Percentiles rank a stretch among this genome's conserved stretches.
These are phyloP conservation scores for Notamacropus eugenii DNA, from an alignment of 2,797 vertebrate species.

Conservation along the genomic window DNA sequence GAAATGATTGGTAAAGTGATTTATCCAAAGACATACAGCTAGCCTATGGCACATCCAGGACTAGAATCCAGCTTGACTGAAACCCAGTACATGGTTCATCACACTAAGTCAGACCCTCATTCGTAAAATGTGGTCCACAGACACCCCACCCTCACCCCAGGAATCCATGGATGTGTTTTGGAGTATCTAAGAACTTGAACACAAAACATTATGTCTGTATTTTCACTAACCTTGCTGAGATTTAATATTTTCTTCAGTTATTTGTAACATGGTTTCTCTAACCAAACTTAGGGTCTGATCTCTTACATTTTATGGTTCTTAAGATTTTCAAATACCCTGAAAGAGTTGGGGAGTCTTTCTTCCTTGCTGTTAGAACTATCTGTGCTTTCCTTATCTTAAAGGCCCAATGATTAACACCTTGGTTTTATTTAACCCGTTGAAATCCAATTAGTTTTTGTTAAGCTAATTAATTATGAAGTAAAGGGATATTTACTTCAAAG, in stretches of 20 bases:
- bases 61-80: not conserved
- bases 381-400: not conserved
- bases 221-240: not conserved
- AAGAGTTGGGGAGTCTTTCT: not conserved
- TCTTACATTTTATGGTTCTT: not conserved
- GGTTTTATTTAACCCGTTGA: not conserved
- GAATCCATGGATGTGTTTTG: not conserved
- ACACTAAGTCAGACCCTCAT: not conserved
- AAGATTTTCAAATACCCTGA: not conserved
- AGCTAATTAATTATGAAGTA: no score
- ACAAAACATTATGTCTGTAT: not conserved
- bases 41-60: not conserved
- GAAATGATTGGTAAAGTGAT: not conserved
- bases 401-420: not conserved
- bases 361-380: not conserved
- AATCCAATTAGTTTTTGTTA: not conserved
- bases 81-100: fast-evolving
- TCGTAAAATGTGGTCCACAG: not conserved
- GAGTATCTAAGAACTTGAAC: not conserved
- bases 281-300: not conserved
- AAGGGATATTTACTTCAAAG: not conserved
- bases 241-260: not conserved
- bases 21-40: not conserved
- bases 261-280: not conserved
- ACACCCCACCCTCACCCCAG: not conserved